Evolutionary conservation across 2,888 invertebrate species (phyloP), one percentile per base, ranked within the genome.

Genomic region (Lucinisca nassula): DNA sequence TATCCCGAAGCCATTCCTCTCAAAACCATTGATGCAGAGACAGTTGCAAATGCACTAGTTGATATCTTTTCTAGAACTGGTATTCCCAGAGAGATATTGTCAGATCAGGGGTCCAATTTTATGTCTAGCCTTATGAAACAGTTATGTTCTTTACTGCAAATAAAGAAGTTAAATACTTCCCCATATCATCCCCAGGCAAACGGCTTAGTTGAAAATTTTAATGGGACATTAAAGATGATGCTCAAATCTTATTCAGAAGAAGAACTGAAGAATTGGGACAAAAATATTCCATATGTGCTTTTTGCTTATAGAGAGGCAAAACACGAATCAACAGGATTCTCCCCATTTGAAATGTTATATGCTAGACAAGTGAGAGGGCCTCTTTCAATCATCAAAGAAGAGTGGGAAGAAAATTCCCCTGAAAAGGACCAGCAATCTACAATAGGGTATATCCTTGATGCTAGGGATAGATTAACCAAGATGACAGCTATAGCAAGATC

Each of bases 301-400:
- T 86, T 82, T 79, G 61, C 75, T 17, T 76, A 86, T 40, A 10
- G 85, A 17, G 83, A 87, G 24, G 87, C 84, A 6, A 67, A 84
- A 49, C 72, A 83, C 49, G 81, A 79, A 12, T 49, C 72, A 40
- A 84, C 74, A 45, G 74, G 75, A 17, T 85, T 86, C 55, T 86
- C 79, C 17, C 76, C 73, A n/a, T 83, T 83, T 61, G 84, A 87
- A 55, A 6, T 87, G 17, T 24, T 84, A 8, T 83, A 51, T 30
- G 40, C 40, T 12, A 82, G 85, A 4, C 37, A 73, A 21, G 38
- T 85, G n/a, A 76, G 83, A 78, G 80, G 83, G 35, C 77, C 83
- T 2, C 21, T 87, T 17, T 45, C 14, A 10, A 67, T 87, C 14
- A 17, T 81, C 12, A 58, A 45, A 14, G 84, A 87, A 45, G 1